These are phyloP conservation scores for human DNA, from an alignment of 2,113 vertebrate genomes.

Conservation along the genomic window GRCh38 chr16:80481001-80481500, in stretches of 20 bases:
- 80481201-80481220: slow-evolving; percentile 91
- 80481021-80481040: slow-evolving; percentile 34
- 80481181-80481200: slow-evolving; percentile 89
- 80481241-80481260: slow-evolving; percentile 99
- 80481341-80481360: slow-evolving; percentile 96
- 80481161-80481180: slow-evolving; percentile 77
- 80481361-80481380: slow-evolving; percentile 95
- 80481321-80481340: slow-evolving; percentile 98
- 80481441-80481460: slow-evolving; percentile 74
- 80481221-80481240: slow-evolving; percentile 96
- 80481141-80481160: slow-evolving; percentile 80
- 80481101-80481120: slow-evolving; percentile 82
- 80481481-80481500: slow-evolving; percentile 71
- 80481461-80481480: slow-evolving; percentile 27
- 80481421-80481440: slow-evolving; percentile 90
- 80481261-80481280: slow-evolving; percentile 95
- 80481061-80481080: slow-evolving; percentile 78
- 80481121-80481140: slow-evolving; percentile 81
- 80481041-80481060: slow-evolving; percentile 75
- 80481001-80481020: slow-evolving; percentile 55
- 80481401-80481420: slow-evolving; percentile 87
- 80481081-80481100: slow-evolving; percentile 82
- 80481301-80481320: slow-evolving; percentile 98
- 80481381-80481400: slow-evolving; percentile 91
- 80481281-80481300: slow-evolving; percentile 96